These are phyloP conservation scores for Habropoda laboriosa DNA, from an alignment of 1,140 invertebrate genomes.

Conservation along the genomic window DNA sequence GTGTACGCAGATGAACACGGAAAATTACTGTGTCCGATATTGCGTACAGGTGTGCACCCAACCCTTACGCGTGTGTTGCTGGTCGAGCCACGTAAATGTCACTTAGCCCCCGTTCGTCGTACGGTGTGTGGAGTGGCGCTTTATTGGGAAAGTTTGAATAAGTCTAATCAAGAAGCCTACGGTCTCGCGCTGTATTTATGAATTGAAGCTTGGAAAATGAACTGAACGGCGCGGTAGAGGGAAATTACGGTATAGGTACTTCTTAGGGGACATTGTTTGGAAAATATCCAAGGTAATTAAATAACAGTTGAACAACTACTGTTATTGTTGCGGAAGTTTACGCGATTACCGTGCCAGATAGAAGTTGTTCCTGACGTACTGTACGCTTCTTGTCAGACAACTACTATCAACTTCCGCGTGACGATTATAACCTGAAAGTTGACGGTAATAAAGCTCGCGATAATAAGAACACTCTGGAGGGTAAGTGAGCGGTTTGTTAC, in stretches of 20 bases:
- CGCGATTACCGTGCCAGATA: not conserved
- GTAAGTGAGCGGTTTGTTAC: no score
- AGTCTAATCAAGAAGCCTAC: not conserved
- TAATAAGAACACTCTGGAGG: no score
- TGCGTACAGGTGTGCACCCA: conserved; percentile 22
- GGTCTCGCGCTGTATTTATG: rapidly evolving
- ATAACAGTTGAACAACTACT: not conserved
- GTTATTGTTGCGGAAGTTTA: not conserved
- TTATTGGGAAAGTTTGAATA: conserved; percentile 14
- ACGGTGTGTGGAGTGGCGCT: not conserved
- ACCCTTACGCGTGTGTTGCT: not conserved
- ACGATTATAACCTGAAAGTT: not conserved
- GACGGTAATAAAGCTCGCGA: not conserved
- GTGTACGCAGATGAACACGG: conserved; percentile 26
- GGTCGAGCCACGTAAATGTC: not conserved
- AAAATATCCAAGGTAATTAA: no score
- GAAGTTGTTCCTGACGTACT: not conserved
- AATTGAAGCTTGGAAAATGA: not conserved
- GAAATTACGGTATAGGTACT: no score
- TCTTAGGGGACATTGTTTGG: no score
- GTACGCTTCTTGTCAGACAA: not conserved
- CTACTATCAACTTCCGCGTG: not conserved
- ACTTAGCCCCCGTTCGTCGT: not conserved
- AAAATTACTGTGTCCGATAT: conserved; percentile 30
- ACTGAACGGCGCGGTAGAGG: not conserved